Conservation (phyloP, 1,140 invertebrate genomes). For the Helicoverpa zea region DNA sequence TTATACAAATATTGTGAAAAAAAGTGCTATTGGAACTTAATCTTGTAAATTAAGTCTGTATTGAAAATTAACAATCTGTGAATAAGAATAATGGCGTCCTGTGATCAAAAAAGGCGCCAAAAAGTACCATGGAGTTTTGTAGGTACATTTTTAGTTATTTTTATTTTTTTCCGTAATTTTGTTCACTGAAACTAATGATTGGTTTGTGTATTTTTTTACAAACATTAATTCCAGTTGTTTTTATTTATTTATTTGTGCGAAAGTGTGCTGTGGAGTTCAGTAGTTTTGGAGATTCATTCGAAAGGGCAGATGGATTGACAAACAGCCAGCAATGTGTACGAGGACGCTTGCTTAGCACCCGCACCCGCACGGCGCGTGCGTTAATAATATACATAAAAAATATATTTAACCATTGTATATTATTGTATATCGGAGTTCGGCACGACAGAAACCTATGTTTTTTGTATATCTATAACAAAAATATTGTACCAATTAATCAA, state of each 20-base stretch:
- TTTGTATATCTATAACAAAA: constrained; percentile 3
- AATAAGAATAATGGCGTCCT: constrained; percentile 10
- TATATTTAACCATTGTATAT: constrained; percentile 80
- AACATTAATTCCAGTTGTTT: not conserved
- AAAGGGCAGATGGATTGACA: constrained; percentile 76
- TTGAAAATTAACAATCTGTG: not conserved
- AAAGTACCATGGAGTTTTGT: constrained; percentile 31
- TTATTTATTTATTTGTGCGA: not conserved
- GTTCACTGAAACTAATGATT: constrained; percentile 9
- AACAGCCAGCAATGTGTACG: constrained; percentile 64
- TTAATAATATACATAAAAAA: constrained; percentile 71
- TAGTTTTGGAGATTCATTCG: constrained; percentile 75
- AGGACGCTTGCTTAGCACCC: constrained; percentile 52
- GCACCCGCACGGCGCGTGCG: constrained; percentile 67
- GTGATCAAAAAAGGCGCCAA: constrained; percentile 29
- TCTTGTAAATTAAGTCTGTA: not conserved
- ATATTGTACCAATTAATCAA: not conserved
- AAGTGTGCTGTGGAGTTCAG: constrained; percentile 19
- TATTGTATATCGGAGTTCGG: constrained; percentile 76
- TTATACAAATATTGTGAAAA: not conserved
- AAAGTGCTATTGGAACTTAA: not conserved
- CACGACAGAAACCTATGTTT: constrained; percentile 66
- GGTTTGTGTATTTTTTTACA: not conserved
- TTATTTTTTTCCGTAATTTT: not conserved
- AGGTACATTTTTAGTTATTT: not conserved